These are phyloP conservation scores for Pipistrellus pipistrellus DNA, from an alignment of 2,797 vertebrate genomes.

Conservation along the genomic window DNA sequence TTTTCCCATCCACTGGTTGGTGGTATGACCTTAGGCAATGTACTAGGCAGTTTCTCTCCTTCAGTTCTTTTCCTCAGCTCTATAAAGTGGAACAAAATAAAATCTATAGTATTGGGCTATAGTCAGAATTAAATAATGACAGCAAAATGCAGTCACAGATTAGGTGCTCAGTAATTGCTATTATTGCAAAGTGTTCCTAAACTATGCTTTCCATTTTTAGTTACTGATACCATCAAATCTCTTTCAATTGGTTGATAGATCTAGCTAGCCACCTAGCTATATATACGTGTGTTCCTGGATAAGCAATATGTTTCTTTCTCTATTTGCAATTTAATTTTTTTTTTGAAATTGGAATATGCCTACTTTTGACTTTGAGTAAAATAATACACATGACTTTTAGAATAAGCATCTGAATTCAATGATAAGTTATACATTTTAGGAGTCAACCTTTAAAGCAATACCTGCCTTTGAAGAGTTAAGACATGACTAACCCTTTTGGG, in stretches of 20 bases:
- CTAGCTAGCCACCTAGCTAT: background rate
- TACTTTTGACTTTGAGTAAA: background rate
- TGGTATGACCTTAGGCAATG: background rate
- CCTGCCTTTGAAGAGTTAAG: conserved; percentile 18
- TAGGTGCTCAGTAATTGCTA: background rate
- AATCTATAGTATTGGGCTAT: background rate
- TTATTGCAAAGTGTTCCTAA: background rate
- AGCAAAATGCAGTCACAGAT: background rate
- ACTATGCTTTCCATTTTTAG: background rate
- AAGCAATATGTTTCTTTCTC: background rate
- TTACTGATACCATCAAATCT: background rate
- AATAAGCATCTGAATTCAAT: conserved; percentile 1
- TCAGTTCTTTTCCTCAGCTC: background rate
- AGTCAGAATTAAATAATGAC: background rate
- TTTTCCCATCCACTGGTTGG: background rate
- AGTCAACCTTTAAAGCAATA: background rate
- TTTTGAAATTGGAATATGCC: background rate
- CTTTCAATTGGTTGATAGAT: background rate
- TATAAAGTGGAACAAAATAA: background rate
- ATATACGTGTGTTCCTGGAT: background rate
- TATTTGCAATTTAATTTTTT: background rate
- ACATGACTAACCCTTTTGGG: background rate
- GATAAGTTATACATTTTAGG: background rate
- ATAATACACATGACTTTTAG: background rate
- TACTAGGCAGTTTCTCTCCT: background rate